Percentiles rank a stretch among this genome's conserved stretches.
These are phyloP conservation scores for Deroplatys truncata DNA, from an alignment of 2,888 invertebrate species.

Conservation along the genomic window DNA sequence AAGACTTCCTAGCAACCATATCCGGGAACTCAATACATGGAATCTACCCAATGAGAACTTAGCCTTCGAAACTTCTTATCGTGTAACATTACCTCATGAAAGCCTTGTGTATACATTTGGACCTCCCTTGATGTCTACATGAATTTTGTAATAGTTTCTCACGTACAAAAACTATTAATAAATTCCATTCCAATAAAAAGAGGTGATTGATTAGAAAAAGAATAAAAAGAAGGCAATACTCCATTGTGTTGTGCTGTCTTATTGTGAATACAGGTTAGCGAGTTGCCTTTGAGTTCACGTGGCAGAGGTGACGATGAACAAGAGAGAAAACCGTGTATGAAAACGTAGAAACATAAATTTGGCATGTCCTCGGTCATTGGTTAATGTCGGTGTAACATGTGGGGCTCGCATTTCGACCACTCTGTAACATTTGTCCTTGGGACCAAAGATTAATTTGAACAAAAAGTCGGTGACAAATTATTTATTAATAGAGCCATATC, in stretches of 20 bases:
- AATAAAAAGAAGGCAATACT: background rate
- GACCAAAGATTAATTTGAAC: too few species aligned
- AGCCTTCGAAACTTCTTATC: background rate
- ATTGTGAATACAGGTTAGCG: background rate
- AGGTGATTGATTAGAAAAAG: background rate
- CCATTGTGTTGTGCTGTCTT: background rate
- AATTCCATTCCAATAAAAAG: background rate
- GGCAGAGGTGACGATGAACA: background rate
- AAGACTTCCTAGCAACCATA: too few species aligned
- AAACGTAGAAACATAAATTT: background rate
- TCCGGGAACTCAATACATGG: too few species aligned
- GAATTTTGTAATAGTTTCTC: background rate
- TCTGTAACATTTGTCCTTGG: too few species aligned
- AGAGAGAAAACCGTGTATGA: background rate
- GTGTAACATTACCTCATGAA: background rate
- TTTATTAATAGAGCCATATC: too few species aligned
- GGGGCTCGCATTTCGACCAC: background rate
- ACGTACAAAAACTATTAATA: background rate
- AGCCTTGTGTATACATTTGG: background rate
- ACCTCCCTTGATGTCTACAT: background rate
- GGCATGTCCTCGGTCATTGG: background rate
- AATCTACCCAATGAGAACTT: too few species aligned
- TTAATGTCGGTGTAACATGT: background rate
- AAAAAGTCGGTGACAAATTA: too few species aligned
- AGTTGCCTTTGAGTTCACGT: background rate